phyloP scores from a whole-genome alignment of 2,797 vertebrate genomes.

The Steatocranus sp. region DNA sequence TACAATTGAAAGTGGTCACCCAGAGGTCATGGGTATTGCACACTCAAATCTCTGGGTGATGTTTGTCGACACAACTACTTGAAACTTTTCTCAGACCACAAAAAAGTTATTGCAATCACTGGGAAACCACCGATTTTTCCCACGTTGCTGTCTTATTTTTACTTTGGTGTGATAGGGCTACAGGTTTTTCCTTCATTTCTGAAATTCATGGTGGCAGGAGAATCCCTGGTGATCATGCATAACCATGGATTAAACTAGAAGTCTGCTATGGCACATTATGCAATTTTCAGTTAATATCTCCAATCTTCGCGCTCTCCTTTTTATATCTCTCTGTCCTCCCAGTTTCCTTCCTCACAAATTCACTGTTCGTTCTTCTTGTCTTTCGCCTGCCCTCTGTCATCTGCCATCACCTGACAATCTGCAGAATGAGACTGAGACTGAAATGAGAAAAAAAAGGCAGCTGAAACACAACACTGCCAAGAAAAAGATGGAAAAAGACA shows the following conservation, averaged over 20 bases:
- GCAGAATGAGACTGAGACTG: neutral
- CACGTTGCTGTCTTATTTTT: neutral
- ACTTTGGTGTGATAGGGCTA: neutral
- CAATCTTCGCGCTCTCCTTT: neutral
- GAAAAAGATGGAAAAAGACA: neutral
- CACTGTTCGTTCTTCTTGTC: neutral
- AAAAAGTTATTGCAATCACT: neutral
- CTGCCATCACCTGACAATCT: slow-evolving; percentile 25
- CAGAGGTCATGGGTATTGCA: neutral
- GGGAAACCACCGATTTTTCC: neutral
- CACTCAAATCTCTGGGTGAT: neutral
- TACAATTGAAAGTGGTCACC: neutral
- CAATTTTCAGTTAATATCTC: neutral
- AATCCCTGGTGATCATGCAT: neutral
- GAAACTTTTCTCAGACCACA: neutral
- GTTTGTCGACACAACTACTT: neutral
- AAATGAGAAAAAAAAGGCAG: neutral
- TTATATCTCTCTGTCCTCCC: neutral
- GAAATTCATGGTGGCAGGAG: neutral
- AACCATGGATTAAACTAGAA: neutral
- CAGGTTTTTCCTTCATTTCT: neutral
- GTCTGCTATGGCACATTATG: neutral
- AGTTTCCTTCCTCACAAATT: neutral
- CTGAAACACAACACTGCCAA: neutral
- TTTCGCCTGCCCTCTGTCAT: neutral